Evolutionary conservation across 2,797 vertebrate genomes (phyloP), one percentile per base, ranked within the genome.

Genomic region (Syndactyla subalaris): DNA sequence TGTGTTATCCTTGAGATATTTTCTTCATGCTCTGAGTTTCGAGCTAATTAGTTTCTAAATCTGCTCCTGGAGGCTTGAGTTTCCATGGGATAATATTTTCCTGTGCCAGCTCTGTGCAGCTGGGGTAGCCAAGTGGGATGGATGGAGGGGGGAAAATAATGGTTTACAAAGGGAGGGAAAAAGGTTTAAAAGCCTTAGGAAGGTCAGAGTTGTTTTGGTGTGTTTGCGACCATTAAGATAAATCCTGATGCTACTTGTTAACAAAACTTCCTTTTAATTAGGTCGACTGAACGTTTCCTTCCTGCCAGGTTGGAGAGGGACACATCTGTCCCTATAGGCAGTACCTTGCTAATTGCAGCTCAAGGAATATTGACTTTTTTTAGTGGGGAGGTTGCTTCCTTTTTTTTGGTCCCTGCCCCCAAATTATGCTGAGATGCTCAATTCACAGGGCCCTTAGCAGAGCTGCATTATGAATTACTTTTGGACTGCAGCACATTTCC

Each of bases 21-120:
- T 97, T 88, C 88, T 94, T 88, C 74, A 2, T 61, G 72, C 55
- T 93, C 63, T 17, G 61, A 80, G 67, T 89, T 95, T 90, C 72
- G 48, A 95, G 78, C 78, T 97, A 97, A 96, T 97, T 96, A 95
- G 84, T 93, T 97, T 89, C 90, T 93, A 96, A 97, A 95, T 89
- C 95, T 57, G 94, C 88, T 90, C 76, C 49, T 38, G 73, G 78
- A 92, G 68, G 59, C 59, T 92, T 85, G 87, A 59, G 75, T 78
- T 91, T 95, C 76, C 38, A 48, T 45, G 65, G 68, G 75, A 30
- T 86, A 92, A 41, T 89, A 51, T 85, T 96, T 88, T 92, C 66
- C 55, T 59, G 29, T n/a, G 46, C 58, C 71, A 93, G 77, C 38
- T 80, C 78, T 78, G 41, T 91, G 75, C 85, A 70, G 78, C 78